These are phyloP conservation scores for Agriotes lineatus DNA, from an alignment of 2,888 invertebrate species.

Conservation along the genomic window DNA sequence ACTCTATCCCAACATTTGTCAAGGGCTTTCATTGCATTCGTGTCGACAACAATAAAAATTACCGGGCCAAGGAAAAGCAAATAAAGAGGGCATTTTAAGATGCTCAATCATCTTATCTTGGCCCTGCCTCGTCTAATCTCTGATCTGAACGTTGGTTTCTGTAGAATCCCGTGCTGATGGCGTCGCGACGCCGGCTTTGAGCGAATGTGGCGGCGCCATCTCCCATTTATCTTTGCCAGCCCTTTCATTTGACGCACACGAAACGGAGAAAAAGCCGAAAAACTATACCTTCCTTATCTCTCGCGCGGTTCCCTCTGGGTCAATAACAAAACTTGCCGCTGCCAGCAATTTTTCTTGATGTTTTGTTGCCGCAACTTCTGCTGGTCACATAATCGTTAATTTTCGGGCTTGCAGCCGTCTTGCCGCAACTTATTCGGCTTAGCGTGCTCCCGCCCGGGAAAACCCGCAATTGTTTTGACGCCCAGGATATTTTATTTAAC, in stretches of 20 bases:
- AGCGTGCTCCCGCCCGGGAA: too few species aligned
- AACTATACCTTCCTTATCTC: neutral
- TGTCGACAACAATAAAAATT: too few species aligned
- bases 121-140: too few species aligned
- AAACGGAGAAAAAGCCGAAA: neutral
- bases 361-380: neutral
- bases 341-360: neutral
- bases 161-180: neutral
- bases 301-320: neutral
- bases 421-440: too few species aligned
- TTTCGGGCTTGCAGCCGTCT: too few species aligned
- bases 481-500: too few species aligned
- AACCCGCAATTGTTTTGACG: too few species aligned
- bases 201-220: neutral
- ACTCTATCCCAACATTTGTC: too few species aligned
- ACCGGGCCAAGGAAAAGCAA: too few species aligned
- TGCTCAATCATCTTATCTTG: too few species aligned
- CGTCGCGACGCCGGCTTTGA: neutral
- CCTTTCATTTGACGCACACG: neutral
- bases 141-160: neutral
- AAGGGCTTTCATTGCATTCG: too few species aligned
- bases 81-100: too few species aligned
- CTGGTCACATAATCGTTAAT: neutral
- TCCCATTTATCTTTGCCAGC: slow-evolving; percentile 2
- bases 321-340: neutral